phyloP scores from a whole-genome alignment of 2,797 vertebrate genomes.

The Fundulus diaphanus region DNA sequence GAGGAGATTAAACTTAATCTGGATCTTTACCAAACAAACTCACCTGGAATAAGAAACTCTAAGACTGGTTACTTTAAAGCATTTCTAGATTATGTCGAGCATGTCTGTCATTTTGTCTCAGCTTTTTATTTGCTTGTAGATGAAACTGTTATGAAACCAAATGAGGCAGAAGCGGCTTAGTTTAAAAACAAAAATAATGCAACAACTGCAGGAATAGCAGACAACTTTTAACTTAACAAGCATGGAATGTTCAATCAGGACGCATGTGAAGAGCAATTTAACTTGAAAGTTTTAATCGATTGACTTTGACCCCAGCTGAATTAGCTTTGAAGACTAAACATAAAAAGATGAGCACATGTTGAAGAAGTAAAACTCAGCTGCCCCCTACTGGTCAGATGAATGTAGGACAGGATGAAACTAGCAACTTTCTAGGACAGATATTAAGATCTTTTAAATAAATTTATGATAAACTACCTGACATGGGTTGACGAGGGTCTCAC shows the following conservation, averaged over 20 bases:
- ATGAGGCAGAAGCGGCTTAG: neutral
- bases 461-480: neutral
- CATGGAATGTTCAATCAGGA: neutral
- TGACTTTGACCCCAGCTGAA: neutral
- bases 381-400: conserved; percentile 69
- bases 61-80: no score
- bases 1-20: no score
- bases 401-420: conserved; percentile 10
- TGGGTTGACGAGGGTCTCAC: no score
- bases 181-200: neutral
- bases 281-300: neutral
- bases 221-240: neutral
- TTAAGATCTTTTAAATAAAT: neutral
- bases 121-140: no score
- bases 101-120: no score
- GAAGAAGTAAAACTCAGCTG: conserved; percentile 62
- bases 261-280: neutral
- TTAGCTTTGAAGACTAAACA: neutral
- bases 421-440: neutral
- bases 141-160: neutral
- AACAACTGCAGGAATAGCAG: neutral
- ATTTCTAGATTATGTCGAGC: no score
- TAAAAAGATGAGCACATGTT: neutral
- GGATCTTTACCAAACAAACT: no score
- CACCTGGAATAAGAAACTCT: no score